A percentile compares a stretch with the other conserved stretches of the same genome.
Evolutionary conservation across 2,888 invertebrate genomes (phyloP).

Genomic region (Erannis defoliaria): DNA sequence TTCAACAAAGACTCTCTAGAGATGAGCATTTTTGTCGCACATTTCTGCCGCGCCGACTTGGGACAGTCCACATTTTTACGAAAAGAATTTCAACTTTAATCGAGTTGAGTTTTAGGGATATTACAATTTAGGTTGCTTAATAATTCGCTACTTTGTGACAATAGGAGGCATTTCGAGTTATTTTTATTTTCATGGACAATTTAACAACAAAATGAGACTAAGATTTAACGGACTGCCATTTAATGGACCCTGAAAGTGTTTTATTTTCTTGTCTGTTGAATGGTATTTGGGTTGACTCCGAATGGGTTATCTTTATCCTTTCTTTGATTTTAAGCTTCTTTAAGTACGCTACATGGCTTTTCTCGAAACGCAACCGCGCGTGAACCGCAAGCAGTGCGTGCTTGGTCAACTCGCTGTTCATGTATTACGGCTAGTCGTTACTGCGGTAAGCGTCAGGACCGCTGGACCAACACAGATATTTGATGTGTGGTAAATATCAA

Average conservation of each 20-base stretch:
- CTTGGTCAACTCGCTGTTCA: too few species aligned
- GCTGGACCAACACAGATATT: too few species aligned
- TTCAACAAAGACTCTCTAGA: conserved; percentile 27
- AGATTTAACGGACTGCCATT: neutral
- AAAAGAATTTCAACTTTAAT: conserved; percentile 37
- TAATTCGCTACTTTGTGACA: conserved; percentile 34
- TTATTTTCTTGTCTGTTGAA: neutral
- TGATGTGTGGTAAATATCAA: too few species aligned
- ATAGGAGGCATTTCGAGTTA: conserved; percentile 16
- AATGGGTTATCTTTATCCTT: neutral
- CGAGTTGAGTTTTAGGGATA: conserved; percentile 37
- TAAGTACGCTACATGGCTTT: too few species aligned
- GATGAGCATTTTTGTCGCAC: conserved; percentile 21
- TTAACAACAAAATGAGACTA: conserved; percentile 17
- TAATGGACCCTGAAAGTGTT: neutral
- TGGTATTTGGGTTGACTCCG: too few species aligned
- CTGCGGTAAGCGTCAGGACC: too few species aligned
- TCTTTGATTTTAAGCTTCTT: too few species aligned
- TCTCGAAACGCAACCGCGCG: too few species aligned
- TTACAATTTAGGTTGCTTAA: conserved; percentile 35
- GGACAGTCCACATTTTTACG: conserved; percentile 27
- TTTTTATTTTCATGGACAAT: conserved; percentile 26
- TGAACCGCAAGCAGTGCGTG: too few species aligned
- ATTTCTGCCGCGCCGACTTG: conserved; percentile 27
- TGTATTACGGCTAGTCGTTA: too few species aligned